Evolutionary conservation across 2,113 vertebrate species (phyloP), one percentile per base, ranked within the genome.

Genomic region (Serinus canaria): DNA sequence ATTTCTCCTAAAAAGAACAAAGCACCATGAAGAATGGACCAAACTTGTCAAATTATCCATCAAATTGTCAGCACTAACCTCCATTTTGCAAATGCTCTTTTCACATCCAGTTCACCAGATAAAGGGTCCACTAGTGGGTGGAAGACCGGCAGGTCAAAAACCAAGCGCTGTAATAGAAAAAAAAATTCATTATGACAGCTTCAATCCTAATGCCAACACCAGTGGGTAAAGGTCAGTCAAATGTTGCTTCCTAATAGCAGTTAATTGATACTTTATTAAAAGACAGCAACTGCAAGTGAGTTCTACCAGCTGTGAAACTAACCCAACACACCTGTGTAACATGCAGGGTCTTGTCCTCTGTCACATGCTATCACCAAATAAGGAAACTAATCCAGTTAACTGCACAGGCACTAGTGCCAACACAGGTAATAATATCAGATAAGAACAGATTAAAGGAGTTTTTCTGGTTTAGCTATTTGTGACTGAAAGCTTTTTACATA

Each of bases 141-240:
- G 96, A 99, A 99, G 97, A 99, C 98, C 13, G 99, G 99, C 92
- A 99, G 98, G 96, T 99, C 99, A 90, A 99, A 99, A 70, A 99
- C 98, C 96, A 99, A 96, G 95, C 98, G 99, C 99, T 99, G 87
- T 33, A 75, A 72, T 70, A 89, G 76, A 35, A 49, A 83, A 70
- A 63, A 3, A 60, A 39, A 72, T 6, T 31, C 3, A 35, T 77
- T 31, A 68, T 17, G 25, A 67, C 22, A 70, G 46, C 31, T 55
- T 91, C 35, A 79, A 31, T 28, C 33, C 24, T 41, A 52, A 47
- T 2, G 27, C 35, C 22, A 56, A 52, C 75, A 52, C 11, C 41
- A 41, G 7, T 1, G 9, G 8, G 12, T 52, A 33, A 75, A 41
- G 12, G 62, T 67, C 50, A 94, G n/a, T 39, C 75, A 93, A 50